phyloP scores from a whole-genome alignment of 1,140 invertebrate genomes.

The Cherax quadricarinatus region DNA sequence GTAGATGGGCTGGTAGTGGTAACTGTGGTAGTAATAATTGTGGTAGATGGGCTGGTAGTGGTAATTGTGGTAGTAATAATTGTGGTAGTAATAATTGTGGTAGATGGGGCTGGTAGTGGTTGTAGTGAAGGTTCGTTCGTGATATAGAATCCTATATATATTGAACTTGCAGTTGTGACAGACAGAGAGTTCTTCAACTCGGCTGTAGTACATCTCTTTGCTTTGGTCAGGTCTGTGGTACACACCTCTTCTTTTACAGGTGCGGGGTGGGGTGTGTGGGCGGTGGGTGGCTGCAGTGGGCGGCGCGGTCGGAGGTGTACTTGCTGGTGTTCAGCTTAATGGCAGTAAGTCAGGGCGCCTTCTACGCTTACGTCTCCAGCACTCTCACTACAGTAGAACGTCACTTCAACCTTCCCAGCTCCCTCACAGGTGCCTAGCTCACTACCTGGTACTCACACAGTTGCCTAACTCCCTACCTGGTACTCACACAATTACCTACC shows the following conservation, averaged over 20 bases:
- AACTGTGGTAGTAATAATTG: too few species aligned
- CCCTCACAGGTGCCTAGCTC: slow-evolving; percentile 36
- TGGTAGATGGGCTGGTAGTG: too few species aligned
- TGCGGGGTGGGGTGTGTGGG: slow-evolving; percentile 32
- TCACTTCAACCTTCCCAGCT: slow-evolving; percentile 55
- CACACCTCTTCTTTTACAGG: background rate
- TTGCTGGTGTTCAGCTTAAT: slow-evolving; percentile 41
- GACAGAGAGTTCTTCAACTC: background rate
- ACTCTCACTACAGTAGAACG: slow-evolving; percentile 54
- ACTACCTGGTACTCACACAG: too few species aligned
- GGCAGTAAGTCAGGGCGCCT: slow-evolving; percentile 49
- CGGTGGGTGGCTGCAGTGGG: slow-evolving; percentile 29
- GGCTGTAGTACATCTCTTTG: background rate
- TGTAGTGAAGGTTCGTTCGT: too few species aligned
- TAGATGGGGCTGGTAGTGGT: too few species aligned
- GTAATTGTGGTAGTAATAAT: too few species aligned
- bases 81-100: too few species aligned
- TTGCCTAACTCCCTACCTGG: background rate
- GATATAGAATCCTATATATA: too few species aligned
- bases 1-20: too few species aligned
- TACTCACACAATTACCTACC: background rate
- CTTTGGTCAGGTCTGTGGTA: background rate
- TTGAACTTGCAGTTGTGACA: too few species aligned
- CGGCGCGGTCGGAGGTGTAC: slow-evolving; percentile 40
- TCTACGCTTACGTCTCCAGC: slow-evolving; percentile 50